Conservation (phyloP, 2,888 invertebrate species). For the Amblyteles armatorius region DNA sequence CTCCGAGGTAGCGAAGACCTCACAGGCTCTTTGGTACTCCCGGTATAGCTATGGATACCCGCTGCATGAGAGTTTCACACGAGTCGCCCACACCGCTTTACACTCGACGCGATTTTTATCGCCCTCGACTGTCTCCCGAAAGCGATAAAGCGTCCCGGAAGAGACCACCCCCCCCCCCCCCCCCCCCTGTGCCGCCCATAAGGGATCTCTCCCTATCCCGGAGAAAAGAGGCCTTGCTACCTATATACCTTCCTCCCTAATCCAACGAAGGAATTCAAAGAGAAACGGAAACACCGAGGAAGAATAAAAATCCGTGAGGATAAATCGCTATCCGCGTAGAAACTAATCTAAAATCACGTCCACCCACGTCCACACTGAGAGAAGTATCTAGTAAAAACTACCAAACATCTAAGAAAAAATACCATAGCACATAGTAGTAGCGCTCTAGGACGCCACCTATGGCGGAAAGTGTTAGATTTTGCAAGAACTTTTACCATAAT, state of each 20-base stretch:
- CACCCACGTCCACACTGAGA: constrained; percentile 26
- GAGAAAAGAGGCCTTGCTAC: constrained; percentile 5
- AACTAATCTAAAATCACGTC: constrained; percentile 63
- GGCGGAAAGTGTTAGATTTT: too few relatives aligned
- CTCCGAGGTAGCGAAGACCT: constrained; percentile 18
- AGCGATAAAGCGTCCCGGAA: constrained; percentile 69
- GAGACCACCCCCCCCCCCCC: constrained; percentile 37
- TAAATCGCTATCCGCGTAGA: constrained; percentile 55
- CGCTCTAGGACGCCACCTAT: too few relatives aligned
- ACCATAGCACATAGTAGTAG: too few relatives aligned
- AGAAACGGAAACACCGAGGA: constrained; percentile 12
- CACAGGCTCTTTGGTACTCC: constrained; percentile 1
- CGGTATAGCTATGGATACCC: constrained; percentile 25
- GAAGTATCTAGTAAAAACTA: too few relatives aligned
- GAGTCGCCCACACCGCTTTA: constrained; percentile 54
- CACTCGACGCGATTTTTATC: constrained; percentile 69
- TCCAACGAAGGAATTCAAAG: constrained; percentile 29
- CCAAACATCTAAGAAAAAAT: too few relatives aligned
- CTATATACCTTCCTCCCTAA: constrained; percentile 24
- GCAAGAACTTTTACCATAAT: too few relatives aligned
- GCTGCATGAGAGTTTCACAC: constrained; percentile 26
- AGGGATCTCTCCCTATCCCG: background rate
- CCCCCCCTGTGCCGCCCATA: constrained; percentile 34
- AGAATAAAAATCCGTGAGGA: constrained; percentile 33
- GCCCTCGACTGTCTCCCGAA: constrained; percentile 61